Evolutionary conservation across 2,888 invertebrate species (phyloP).

Genomic region (Limulus polyphemus): DNA sequence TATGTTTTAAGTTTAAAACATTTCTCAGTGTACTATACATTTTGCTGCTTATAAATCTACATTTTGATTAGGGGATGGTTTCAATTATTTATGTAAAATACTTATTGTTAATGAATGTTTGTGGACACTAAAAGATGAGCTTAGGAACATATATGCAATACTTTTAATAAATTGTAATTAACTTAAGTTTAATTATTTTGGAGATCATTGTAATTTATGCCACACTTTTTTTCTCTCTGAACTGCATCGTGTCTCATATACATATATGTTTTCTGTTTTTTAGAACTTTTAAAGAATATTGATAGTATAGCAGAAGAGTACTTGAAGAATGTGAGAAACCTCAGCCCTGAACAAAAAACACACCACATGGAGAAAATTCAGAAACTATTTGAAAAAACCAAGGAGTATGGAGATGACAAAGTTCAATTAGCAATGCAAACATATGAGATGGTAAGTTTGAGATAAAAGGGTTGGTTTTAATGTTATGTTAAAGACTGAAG

Average conservation of each 20-base stretch:
- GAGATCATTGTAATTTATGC: background rate
- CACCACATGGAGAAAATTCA: slow-evolving; percentile 73
- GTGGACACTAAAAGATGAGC: too few species aligned
- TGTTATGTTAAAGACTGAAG: too few species aligned
- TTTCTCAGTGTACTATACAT: too few species aligned
- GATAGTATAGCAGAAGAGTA: slow-evolving; percentile 74
- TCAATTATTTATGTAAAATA: too few species aligned
- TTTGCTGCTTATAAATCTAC: too few species aligned
- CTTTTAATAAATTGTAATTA: background rate
- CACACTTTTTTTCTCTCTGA: background rate
- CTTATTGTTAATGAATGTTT: too few species aligned
- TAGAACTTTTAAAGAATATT: slow-evolving; percentile 62
- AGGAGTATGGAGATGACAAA: slow-evolving; percentile 93
- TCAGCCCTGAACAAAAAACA: slow-evolving; percentile 56
- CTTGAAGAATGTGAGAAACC: slow-evolving; percentile 55
- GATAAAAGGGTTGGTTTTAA: too few species aligned
- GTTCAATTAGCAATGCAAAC: slow-evolving; percentile 95
- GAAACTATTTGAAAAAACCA: slow-evolving; percentile 79
- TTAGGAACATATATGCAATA: too few species aligned
- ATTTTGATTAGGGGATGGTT: too few species aligned
- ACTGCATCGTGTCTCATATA: background rate
- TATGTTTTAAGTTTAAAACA: too few species aligned
- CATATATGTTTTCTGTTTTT: slow-evolving; percentile 9
- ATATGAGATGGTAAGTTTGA: slow-evolving; percentile 60
- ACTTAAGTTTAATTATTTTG: background rate